Percentiles rank a stretch among this genome's conserved stretches.
Conservation (phyloP, 2,113 vertebrate species). For the Gadus macrocephalus region DNA sequence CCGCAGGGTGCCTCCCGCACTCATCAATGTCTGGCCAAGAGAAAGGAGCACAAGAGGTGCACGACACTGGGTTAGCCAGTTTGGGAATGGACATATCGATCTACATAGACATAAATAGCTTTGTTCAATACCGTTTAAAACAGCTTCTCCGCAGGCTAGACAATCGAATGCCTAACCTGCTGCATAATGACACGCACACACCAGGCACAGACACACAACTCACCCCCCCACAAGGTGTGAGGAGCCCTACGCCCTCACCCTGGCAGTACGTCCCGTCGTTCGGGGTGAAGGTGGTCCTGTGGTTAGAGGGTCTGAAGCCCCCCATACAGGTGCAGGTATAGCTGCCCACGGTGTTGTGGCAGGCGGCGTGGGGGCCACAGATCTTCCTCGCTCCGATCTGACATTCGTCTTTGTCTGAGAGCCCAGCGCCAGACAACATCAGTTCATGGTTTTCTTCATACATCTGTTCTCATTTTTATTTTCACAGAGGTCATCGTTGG, state of each 20-base stretch:
- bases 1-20: constrained; percentile 64
- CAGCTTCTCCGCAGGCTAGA: too few relatives aligned
- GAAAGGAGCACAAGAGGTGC: neutral
- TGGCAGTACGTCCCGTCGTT: constrained; percentile 92
- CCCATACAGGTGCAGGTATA: constrained; percentile 86
- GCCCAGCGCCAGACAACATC: neutral
- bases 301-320: constrained; percentile 88
- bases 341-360: constrained; percentile 89
- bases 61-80: too few relatives aligned
- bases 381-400: constrained; percentile 79
- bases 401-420: constrained; percentile 92
- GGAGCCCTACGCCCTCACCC: constrained; percentile 65
- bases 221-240: neutral
- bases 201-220: too few relatives aligned
- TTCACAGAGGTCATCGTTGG: neutral
- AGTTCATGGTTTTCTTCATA: neutral
- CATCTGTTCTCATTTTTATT: neutral
- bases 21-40: constrained; percentile 81
- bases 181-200: too few relatives aligned
- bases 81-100: too few relatives aligned
- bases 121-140: too few relatives aligned
- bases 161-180: too few relatives aligned
- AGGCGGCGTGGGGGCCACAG: constrained; percentile 84
- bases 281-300: constrained; percentile 84
- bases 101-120: too few relatives aligned